Evolutionary conservation across 2,888 invertebrate genomes (phyloP), one percentile per base, ranked within the genome.

Genomic region (Arrhopalites spinosus): DNA sequence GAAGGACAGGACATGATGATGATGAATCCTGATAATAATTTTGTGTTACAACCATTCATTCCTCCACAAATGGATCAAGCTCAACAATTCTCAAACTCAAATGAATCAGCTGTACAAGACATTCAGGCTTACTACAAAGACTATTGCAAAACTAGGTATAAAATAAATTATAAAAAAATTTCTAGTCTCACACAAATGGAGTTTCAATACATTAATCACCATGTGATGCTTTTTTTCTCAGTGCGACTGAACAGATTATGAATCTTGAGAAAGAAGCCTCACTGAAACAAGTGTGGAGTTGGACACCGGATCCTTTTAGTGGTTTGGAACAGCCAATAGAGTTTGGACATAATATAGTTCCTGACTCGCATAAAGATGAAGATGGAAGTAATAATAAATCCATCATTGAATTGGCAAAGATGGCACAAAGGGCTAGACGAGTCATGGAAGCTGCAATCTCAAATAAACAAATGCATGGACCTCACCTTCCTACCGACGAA

Each of bases 121-220:
- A n/a, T n/a, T n/a, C n/a, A n/a, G n/a, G 80, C 79, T n/a, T 82
- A 78, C 59, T 82, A 82, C 53, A 81, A 82, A 73, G 75, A 77
- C 47, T 80, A 79, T 47, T 72, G 72, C 53, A 66, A 76, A n/a
- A n/a, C n/a, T n/a, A n/a, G n/a, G n/a, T n/a, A n/a, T n/a, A n/a
- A n/a, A n/a, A n/a, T n/a, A n/a, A n/a, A n/a, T n/a, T n/a, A n/a
- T n/a, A n/a, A n/a, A n/a, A n/a, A n/a, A n/a, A n/a, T n/a, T n/a
- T n/a, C n/a, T n/a, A 5, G 13, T 2, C n/a, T 7, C 30, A 2
- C n/a, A n/a, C n/a, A n/a, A n/a, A n/a, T n/a, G n/a, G n/a, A n/a
- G n/a, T n/a, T n/a, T n/a, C n/a, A n/a, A n/a, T n/a, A n/a, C n/a
- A n/a, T n/a, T n/a, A n/a, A n/a, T n/a, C n/a, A n/a, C n/a, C n/a